phyloP scores from a whole-genome alignment of 2,888 invertebrate species.

The Julus scandinavius region DNA sequence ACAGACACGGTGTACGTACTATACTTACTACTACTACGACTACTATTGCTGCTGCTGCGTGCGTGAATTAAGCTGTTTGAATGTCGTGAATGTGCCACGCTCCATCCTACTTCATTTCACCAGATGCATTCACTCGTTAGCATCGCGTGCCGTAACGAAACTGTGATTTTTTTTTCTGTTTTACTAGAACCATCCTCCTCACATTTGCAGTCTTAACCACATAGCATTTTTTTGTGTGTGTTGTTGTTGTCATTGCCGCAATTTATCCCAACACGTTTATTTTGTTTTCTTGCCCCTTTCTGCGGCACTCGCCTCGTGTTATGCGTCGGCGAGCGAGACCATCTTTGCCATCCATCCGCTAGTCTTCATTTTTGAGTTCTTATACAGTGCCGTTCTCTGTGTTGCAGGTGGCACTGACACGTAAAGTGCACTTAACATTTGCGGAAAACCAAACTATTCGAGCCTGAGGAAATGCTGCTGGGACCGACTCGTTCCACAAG shows the following conservation, averaged over 20 bases:
- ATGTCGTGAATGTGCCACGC: background rate
- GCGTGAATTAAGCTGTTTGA: background rate
- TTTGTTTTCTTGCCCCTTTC: background rate
- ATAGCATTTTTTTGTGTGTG: background rate
- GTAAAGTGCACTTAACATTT: slow-evolving; percentile 16
- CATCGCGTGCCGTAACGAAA: slow-evolving; percentile 10
- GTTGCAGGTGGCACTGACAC: slow-evolving; percentile 25
- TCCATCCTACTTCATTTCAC: background rate
- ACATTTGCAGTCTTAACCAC: background rate
- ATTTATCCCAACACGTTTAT: background rate
- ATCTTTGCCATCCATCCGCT: background rate
- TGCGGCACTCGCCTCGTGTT: background rate
- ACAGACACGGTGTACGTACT: too few species aligned
- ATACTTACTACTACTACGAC: too few species aligned
- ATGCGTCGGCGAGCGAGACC: background rate
- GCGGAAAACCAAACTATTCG: background rate
- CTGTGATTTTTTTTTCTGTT: background rate
- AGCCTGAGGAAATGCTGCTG: slow-evolving; percentile 33
- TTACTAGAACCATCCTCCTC: background rate
- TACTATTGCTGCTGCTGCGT: background rate
- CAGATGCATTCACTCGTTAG: background rate
- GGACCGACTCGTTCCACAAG: slow-evolving; percentile 40
- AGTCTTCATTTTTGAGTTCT: background rate
- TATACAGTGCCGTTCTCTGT: slow-evolving; percentile 8
- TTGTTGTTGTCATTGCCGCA: background rate